phyloP scores from a whole-genome alignment of 2,888 invertebrate genomes.

The Hydraecia micacea region DNA sequence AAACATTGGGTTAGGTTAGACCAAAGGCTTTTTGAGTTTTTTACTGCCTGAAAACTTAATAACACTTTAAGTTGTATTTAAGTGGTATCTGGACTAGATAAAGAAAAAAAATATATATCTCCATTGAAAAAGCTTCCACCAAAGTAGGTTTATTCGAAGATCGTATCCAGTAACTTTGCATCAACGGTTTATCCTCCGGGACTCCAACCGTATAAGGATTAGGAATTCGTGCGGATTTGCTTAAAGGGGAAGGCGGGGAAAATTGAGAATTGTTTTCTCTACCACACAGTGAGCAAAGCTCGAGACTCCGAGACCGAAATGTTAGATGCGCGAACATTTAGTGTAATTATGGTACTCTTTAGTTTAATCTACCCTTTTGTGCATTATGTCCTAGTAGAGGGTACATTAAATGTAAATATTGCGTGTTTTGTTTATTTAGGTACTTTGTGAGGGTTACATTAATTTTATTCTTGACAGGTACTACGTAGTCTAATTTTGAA shows the following conservation, averaged over 20 bases:
- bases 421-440: constrained; percentile 12
- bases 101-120: constrained; percentile 39
- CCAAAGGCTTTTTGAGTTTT: background rate
- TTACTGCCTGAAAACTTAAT: background rate
- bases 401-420: constrained; percentile 29
- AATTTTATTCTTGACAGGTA: background rate
- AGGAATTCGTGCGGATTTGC: constrained; percentile 86
- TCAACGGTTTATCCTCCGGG: constrained; percentile 77
- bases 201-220: constrained; percentile 84
- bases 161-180: constrained; percentile 75
- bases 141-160: constrained; percentile 59
- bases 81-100: background rate
- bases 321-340: constrained; percentile 73
- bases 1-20: background rate
- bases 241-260: constrained; percentile 83
- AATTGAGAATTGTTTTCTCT: constrained; percentile 86
- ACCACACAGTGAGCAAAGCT: constrained; percentile 80
- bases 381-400: constrained; percentile 48
- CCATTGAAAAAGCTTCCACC: constrained; percentile 30
- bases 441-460: background rate
- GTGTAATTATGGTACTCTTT: constrained; percentile 74
- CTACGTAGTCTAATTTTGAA: background rate
- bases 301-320: constrained; percentile 73
- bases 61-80: background rate
- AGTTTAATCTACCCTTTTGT: constrained; percentile 64